Conservation (phyloP, 2,797 vertebrate species). For the Aulostomus chinensis region DNA sequence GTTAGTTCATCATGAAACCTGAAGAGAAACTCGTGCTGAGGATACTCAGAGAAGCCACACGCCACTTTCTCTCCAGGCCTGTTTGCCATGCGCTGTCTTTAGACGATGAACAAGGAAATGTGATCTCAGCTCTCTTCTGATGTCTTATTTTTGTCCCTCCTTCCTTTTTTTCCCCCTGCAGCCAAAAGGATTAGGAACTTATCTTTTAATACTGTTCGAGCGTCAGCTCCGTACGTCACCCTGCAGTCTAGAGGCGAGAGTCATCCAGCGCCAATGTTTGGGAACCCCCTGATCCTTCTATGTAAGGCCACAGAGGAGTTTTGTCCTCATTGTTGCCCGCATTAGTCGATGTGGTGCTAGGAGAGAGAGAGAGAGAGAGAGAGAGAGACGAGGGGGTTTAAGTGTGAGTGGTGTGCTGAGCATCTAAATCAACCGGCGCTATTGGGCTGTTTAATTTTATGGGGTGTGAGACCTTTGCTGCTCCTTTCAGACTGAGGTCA, state of each 20-base stretch:
- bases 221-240: slow-evolving; percentile 60
- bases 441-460: slow-evolving; percentile 51
- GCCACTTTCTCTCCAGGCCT: slow-evolving; percentile 11
- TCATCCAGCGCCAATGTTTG: slow-evolving; percentile 33
- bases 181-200: slow-evolving; percentile 63
- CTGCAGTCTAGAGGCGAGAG: slow-evolving; percentile 27
- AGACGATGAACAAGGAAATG: slow-evolving; percentile 29
- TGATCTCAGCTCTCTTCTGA: slow-evolving; percentile 19
- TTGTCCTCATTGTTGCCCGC: slow-evolving; percentile 43
- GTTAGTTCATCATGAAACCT: too few relatives aligned
- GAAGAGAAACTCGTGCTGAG: too few relatives aligned
- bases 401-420: slow-evolving; percentile 38
- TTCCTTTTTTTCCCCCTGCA: slow-evolving; percentile 34
- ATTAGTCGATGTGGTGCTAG: slow-evolving; percentile 18
- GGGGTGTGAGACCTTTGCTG: slow-evolving; percentile 38
- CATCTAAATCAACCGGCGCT: slow-evolving; percentile 49
- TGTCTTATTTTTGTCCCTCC: slow-evolving; percentile 54
- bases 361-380: too few relatives aligned
- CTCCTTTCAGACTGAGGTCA: slow-evolving; percentile 50
- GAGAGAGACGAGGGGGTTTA: not conserved
- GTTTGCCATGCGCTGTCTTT: slow-evolving; percentile 21
- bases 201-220: slow-evolving; percentile 55
- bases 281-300: slow-evolving; percentile 20
- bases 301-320: slow-evolving; percentile 22
- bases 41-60: too few relatives aligned